phyloP scores from a whole-genome alignment of 2,113 vertebrate genomes.

The Heptranchias perlo region DNA sequence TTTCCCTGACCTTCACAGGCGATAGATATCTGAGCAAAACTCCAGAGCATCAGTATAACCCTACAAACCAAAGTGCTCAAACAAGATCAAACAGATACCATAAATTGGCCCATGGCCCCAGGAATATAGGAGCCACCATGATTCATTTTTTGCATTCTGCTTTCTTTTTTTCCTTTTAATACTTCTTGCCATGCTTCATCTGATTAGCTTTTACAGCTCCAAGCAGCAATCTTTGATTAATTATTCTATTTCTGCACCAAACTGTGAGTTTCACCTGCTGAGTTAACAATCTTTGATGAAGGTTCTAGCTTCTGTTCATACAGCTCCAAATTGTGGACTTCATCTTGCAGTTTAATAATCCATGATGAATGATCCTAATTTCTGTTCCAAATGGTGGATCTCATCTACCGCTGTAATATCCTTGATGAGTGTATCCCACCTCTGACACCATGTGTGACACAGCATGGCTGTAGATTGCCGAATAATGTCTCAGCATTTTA shows the following conservation, averaged over 20 bases:
- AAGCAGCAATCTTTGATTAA: background rate
- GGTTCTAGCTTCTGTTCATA: background rate
- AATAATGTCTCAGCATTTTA: background rate
- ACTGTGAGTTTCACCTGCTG: background rate
- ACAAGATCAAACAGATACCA: background rate
- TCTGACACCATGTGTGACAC: background rate
- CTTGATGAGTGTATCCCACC: background rate
- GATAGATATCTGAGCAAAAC: background rate
- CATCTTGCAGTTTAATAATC: background rate
- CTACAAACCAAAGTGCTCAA: background rate
- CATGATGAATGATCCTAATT: slow-evolving; percentile 12
- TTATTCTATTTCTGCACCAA: slow-evolving; percentile 8
- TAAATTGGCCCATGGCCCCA: background rate
- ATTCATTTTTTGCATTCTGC: background rate
- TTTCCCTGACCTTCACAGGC: background rate
- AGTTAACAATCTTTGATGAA: background rate
- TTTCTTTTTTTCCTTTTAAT: background rate
- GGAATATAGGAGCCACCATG: background rate
- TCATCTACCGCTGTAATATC: background rate
- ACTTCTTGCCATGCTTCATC: background rate
- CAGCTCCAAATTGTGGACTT: background rate
- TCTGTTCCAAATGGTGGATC: background rate
- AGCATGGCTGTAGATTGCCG: background rate
- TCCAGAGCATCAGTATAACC: background rate
- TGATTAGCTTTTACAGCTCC: background rate